Base-by-base conservation (phyloP, 1,140 invertebrate species). In the Doryteuthis pealeii region DNA sequence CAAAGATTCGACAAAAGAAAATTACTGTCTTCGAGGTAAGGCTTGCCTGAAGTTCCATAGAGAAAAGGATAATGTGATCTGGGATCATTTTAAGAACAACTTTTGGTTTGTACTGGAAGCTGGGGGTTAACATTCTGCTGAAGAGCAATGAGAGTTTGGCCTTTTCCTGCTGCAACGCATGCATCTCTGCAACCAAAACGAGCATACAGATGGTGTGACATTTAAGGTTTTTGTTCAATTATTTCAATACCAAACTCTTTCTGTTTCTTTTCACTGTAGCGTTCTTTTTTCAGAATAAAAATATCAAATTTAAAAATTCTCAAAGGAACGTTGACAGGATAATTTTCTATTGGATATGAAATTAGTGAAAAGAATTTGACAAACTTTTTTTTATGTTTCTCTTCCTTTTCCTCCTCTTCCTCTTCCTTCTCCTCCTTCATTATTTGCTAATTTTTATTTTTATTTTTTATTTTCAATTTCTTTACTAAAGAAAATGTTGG, bases 161-260 rank as follows among this genome's bases (percentile, higher is more conserved):
- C 35, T 40, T 40, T 40, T 40, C 35, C 35, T 40, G 35, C 35
- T 40, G n/a, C n/a, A 3, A 40, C 10, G 35, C 35, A 10, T 40
- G 35, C 35, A 3, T 10, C 35, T 40, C 35, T 40, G 35, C 35
- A 5, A 40, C 4, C 35, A 40, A 40, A 3, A 40, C 35, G 10
- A 3, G 10, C 35, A 40, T 10, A 40, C 35, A 40, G 4, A 40
- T 22, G 54, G 54, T 22, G 5, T 62, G 54, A 62, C 54, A 62
- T 62, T 62, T 62, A 62, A 62, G 35, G 54, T 62, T 62, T 62
- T 62, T 62, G 54, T 62, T 62, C 54, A 62, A 62, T 62, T 62
- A 62, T 62, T 28, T 62, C 26, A 22, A 62, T 62, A 28, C 26
- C 10, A 22, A 28, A 62, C 6, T 62, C 18, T 62, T 12, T 62